These are phyloP conservation scores for Zygaena filipendulae DNA, from an alignment of 2,888 invertebrate genomes.

Conservation along the genomic window DNA sequence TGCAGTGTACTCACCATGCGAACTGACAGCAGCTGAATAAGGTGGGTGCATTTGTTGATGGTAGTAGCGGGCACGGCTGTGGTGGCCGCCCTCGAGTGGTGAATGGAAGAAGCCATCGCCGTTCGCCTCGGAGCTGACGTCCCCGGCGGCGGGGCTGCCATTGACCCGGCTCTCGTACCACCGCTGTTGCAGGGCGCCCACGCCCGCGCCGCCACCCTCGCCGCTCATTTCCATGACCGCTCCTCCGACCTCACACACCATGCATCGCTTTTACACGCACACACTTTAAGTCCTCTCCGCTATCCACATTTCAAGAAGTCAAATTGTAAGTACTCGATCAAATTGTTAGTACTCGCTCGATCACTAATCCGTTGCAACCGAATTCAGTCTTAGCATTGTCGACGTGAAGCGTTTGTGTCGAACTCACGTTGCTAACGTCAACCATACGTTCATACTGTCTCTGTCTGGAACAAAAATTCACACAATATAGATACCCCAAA, in stretches of 20 bases:
- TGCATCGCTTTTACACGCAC: constrained; percentile 63
- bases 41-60: constrained; percentile 69
- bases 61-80: constrained; percentile 66
- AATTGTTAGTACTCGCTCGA: constrained; percentile 22
- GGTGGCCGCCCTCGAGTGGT: constrained; percentile 64
- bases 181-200: constrained; percentile 61
- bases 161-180: constrained; percentile 67
- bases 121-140: constrained; percentile 60
- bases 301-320: constrained; percentile 48
- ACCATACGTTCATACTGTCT: constrained; percentile 35
- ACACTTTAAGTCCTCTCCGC: constrained; percentile 55
- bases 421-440: too few relatives aligned
- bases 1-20: constrained; percentile 64
- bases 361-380: constrained; percentile 24
- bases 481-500: background rate
- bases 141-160: constrained; percentile 61
- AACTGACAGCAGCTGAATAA: constrained; percentile 62
- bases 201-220: constrained; percentile 50
- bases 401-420: too few relatives aligned
- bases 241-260: constrained; percentile 61
- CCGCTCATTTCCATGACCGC: constrained; percentile 66
- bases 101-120: constrained; percentile 67
- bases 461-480: constrained; percentile 38
- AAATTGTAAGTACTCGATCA: too few relatives aligned
- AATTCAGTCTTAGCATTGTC: constrained; percentile 32